Evolutionary conservation across 2,113 vertebrate genomes (phyloP), one percentile per base, ranked within the genome.

Genomic region (Prionailurus viverrinus): DNA sequence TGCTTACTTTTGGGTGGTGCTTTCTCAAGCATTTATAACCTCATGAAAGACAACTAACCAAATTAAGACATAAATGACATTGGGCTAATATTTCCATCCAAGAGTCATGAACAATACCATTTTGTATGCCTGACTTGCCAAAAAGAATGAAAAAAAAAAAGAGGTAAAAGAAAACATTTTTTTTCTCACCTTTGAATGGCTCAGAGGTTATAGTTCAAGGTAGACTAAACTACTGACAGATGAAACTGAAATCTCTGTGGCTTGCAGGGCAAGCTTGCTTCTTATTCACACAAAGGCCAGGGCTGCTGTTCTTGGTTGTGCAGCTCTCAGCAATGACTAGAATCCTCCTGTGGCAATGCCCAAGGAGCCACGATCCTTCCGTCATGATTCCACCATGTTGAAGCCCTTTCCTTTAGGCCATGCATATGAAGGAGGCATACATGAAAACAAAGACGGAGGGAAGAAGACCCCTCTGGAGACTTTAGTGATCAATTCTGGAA

Each of bases 11-110:
- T 76, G 21, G 41, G 55, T 94, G 61, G 74, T 84, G 31, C 23
- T 65, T 96, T 92, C 76, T 95, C 36, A 73, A 97, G 23, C 39
- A 83, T 83, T 86, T 78, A 87, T 79, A 92, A 74, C 81, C 48
- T 78, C 74, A 80, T 94, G 87, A 66, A 33, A 83, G 74, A 79
- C 5, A 82, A 61, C 29, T 79, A 90, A 92, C 51, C 73, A 86
- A 73, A 58, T 91, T 82, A 66, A 33, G 51, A 86, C 4, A 33
- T 58, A 41, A 86, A 73, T 87, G 81, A 95, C 95, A 69, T 23
- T 89, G 21, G 15, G 71, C 48, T 1, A 45, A 45, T 45, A 45
- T 45, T 45, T 45, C 45, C 45, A 45, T 45, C 45, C 27, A 88
- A 84, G 33, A 84, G 27, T 76, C 16, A 19, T 36, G 21, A 85